Base-by-base conservation (phyloP, 2,113 vertebrate genomes). In the Pithys albifrons region DNA sequence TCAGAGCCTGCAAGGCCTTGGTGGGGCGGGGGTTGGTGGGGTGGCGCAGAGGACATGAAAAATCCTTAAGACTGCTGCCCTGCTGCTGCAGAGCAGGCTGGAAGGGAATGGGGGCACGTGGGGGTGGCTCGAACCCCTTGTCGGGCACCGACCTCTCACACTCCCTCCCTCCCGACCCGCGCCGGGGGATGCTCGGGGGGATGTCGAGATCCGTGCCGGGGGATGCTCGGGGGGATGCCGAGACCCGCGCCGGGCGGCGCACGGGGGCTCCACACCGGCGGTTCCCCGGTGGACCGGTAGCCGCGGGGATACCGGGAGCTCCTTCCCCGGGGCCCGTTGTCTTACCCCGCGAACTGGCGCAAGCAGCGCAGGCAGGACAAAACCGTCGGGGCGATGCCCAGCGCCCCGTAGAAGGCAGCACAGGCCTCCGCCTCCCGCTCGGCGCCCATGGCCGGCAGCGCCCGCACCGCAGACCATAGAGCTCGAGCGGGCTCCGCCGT, bases 291-390 rank as follows among this genome's bases (percentile, higher is more conserved):
- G 19, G 19, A 11, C 6, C 59, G 17, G 4, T 31, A 2, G 6
- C 17, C 17, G 41, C 18, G 45, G 15, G 19, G 24, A 43, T 15
- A 2, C 13, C 45, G 19, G 29, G 12, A 11, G 41, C 48, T 49
- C 43, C 46, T 14, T 24, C 2, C 20, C 35, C 2, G 14, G 0
- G 6, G 8, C 31, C 45, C 51, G 10, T 10, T 1, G 72, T 19
- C 97, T 95, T 88, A 97, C 97, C 95, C 89, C 29, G 91, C 86
- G 81, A 93, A 97, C 3, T 49, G 91, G 85, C 37, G 35, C 71
- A 97, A 95, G 77, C 85, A 92, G 27, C 80, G 52, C 84, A 96
- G 66, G 58, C 95, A 86, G 62, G 78, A 22, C 1, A 97, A 80
- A 76, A 89, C 67, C 0, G 87, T 6, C 58, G 35, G 13, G 3